These are phyloP conservation scores for Lacerta viridis DNA, from an alignment of 2,797 vertebrate species.

Conservation along the genomic window DNA sequence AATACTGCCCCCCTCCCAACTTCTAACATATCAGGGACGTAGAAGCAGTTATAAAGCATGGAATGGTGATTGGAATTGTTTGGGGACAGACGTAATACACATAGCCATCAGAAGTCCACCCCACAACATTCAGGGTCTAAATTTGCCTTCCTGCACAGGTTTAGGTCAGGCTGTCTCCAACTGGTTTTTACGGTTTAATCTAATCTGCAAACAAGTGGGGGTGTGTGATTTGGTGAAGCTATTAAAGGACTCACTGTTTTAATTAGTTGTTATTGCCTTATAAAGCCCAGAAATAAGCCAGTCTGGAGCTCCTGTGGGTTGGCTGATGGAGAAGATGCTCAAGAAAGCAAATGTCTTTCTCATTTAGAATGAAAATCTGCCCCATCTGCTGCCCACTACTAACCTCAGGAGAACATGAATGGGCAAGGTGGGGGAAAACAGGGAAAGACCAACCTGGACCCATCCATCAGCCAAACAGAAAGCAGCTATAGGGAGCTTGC, in stretches of 20 bases:
- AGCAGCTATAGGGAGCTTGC: neutral
- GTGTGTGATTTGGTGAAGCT: neutral
- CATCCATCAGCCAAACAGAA: neutral
- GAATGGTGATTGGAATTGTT: no score
- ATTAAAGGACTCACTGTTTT: neutral
- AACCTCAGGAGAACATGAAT: neutral
- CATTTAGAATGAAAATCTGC: neutral
- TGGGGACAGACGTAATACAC: no score
- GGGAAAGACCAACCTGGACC: neutral
- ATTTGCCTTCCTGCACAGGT: no score
- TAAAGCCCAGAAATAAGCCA: neutral
- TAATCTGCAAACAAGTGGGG: neutral
- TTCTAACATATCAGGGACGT: no score
- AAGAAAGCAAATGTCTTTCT: neutral
- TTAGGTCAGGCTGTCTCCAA: no score
- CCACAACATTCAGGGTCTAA: no score
- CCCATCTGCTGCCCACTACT: neutral
- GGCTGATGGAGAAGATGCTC: neutral
- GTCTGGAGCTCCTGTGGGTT: neutral
- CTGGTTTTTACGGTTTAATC: neutral
- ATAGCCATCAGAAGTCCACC: no score
- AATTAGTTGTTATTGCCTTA: conserved; percentile 10
- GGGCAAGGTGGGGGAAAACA: neutral
- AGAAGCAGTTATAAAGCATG: no score
- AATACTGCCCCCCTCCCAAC: no score